These are phyloP conservation scores for Apteryx owenii DNA, from an alignment of 2,113 vertebrate species.

Conservation along the genomic window DNA sequence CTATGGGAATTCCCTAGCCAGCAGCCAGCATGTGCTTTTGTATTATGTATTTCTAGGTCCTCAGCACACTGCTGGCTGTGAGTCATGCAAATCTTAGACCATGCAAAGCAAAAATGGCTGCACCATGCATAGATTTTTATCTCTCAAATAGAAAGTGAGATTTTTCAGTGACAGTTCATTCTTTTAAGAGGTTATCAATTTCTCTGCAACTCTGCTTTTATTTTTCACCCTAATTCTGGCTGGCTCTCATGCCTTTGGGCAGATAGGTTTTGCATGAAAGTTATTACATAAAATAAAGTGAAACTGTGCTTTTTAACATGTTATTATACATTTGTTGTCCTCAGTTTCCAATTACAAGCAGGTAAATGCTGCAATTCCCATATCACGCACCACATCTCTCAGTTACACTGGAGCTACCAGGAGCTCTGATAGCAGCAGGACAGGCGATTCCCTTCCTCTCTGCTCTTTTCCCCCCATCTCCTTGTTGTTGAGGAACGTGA, in stretches of 20 bases:
- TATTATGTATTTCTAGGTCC: background rate
- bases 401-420: background rate
- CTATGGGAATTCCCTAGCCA: background rate
- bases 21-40: constrained; percentile 1
- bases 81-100: constrained; percentile 49
- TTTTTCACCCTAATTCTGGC: background rate
- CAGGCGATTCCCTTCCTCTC: background rate
- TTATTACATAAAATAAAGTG: background rate
- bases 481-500: background rate
- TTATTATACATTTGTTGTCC: background rate
- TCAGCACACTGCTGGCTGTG: background rate
- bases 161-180: constrained; percentile 37
- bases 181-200: constrained; percentile 49
- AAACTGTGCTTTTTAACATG: background rate
- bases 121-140: constrained; percentile 17
- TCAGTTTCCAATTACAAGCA: background rate
- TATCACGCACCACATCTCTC: background rate
- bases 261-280: background rate
- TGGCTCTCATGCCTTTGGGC: background rate
- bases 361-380: background rate
- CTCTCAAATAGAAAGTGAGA: constrained; percentile 64
- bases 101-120: constrained; percentile 49
- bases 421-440: background rate
- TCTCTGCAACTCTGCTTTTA: background rate
- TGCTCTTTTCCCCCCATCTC: background rate